Base-by-base conservation (phyloP, 2,888 invertebrate genomes). In the Ormia ochracea region DNA sequence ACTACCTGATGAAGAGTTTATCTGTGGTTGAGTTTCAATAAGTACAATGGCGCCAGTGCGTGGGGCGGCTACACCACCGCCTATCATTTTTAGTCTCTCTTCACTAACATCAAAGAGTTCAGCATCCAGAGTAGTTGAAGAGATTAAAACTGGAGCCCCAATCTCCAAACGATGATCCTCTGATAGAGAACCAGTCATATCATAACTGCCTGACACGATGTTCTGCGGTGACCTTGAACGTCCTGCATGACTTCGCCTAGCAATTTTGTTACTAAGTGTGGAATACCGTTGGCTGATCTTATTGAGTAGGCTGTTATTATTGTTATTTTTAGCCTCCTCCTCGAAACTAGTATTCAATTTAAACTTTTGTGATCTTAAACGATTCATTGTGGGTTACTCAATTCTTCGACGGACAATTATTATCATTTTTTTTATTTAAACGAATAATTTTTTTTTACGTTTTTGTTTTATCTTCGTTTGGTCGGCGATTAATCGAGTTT, bases 91-190 rank as follows among this genome's bases (percentile, higher is more conserved):
- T 3, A 88, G 78, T 5, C 87, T 81, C 45, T 83, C 87, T 74
- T 87, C 87, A 1, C 86, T 87, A 6, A 87, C 88, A 48, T 88
- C 87, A 36, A 88, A 85, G 14, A 85, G 86, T 83, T 90, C 90
- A 1, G 88, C 84, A 81, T 89, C 88, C 74, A 90, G 66, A 0
- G 88, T 88, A 14, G 90, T 90, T 3, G 89, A 89, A 5, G 90
- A 90, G 81, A 90, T 90, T 10, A 90, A 52, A 2, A 90, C 78
- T 1, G 90, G 90, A 4, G 89, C 90, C 6, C 90, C 90, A 26
- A 90, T 90, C 81, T 90, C 90, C 19, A 88, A 79, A 4, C 88
- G 88, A 82, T 89, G 89, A 82, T 90, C 90, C 12, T 89, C 90
- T 3, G 88, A 88, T 48, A 88, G 83, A 52, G 85, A 82, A 7